Evolutionary conservation across 92 coral and sea anemone genomes (phyloP), one percentile per base, ranked within the genome.

Genomic region (Chrysogorgia sp.): DNA sequence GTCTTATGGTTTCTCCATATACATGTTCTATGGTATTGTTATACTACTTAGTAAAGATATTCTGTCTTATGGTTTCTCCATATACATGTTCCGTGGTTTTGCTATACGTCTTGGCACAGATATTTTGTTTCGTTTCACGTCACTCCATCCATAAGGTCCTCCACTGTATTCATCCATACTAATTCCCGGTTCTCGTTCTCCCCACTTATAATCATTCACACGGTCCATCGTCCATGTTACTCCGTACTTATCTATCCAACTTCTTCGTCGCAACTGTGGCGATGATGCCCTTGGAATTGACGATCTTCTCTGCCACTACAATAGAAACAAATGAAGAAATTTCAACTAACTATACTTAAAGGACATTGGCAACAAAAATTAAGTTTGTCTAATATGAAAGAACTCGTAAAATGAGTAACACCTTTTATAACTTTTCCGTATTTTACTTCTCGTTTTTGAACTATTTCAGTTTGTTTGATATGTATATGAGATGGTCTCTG

Each of bases 61-160:
- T n/a, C 66, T 20, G 28, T 31, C n/a, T 26, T 34, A 23, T 1
- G 40, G 48, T 19, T 19, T 14, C 2, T 69, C 59, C 34, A 69
- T 22, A 26, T 69, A 29, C 76, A 45, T 28, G 76, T 55, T 47
- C 60, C 40, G 60, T 69, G 14, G 53, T 15, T 12, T 7, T 2
- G n/a, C 53, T 6, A 47, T 15, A 47, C 53, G 7, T 7, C 2
- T 35, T 28, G 79, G 79, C 25, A 31, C 17, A 56, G 34, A 72
- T 32, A 72, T 72, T 34, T 26, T 31, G 20, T n/a, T 56, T 34
- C 79, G 59, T 72, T 72, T 72, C 28, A 72, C 50, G 34, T 72
- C 65, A 43, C 28, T 53, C 79, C 79, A 72, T 34, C 79, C 79
- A 15, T 48, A 72, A 21, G 79, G 79, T 34, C 65, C 79, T 32